Evolutionary conservation across 2,888 invertebrate genomes (phyloP).

Genomic region (Diarsia dahlii): DNA sequence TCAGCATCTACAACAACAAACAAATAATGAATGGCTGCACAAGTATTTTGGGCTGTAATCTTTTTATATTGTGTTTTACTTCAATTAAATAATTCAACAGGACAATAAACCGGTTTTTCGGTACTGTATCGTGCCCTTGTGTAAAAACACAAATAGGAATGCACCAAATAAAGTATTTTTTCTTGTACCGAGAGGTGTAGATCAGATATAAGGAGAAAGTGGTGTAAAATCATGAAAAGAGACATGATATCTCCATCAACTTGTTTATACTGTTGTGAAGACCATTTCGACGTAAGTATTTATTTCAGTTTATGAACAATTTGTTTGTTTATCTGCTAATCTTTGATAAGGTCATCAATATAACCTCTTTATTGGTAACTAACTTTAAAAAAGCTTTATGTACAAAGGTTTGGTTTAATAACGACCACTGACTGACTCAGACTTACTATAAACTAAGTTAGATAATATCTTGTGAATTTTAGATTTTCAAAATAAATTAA

Average conservation of each 20-base stretch:
- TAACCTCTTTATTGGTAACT: background rate
- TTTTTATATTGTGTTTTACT: background rate
- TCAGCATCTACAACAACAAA: background rate
- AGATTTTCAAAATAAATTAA: too few relatives aligned
- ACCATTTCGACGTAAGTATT: too few relatives aligned
- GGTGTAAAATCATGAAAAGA: constrained; percentile 9
- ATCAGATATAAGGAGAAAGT: background rate
- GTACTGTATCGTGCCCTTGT: too few relatives aligned
- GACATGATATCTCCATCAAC: background rate
- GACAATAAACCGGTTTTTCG: too few relatives aligned
- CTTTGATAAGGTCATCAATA: too few relatives aligned
- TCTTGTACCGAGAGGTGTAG: background rate
- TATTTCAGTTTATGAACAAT: too few relatives aligned
- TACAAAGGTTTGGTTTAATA: background rate
- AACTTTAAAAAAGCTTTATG: background rate
- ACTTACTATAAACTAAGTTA: too few relatives aligned
- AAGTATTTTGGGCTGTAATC: background rate
- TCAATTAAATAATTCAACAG: background rate
- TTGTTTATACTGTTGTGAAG: too few relatives aligned
- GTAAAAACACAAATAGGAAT: background rate
- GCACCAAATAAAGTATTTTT: constrained; percentile 15
- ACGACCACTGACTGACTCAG: background rate
- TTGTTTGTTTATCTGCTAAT: too few relatives aligned
- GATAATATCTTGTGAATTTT: too few relatives aligned
- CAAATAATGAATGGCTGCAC: background rate